These are phyloP conservation scores for Drosophila sp. DNA, from an alignment of 1,140 invertebrate species.

Conservation along the genomic window DNA sequence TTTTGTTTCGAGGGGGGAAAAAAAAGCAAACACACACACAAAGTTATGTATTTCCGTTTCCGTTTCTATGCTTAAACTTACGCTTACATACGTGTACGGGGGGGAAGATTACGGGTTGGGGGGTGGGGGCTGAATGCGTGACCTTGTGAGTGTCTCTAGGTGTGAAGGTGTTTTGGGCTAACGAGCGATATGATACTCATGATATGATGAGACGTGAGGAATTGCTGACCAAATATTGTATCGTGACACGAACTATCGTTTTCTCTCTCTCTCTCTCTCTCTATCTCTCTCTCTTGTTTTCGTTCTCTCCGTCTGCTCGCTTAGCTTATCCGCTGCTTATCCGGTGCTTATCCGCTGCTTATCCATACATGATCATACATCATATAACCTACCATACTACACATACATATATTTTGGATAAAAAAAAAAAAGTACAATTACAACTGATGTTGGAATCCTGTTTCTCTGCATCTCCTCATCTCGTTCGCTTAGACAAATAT, in stretches of 20 bases:
- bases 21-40: not conserved
- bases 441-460: slow-evolving; percentile 1
- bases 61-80: not conserved
- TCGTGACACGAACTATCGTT: slow-evolving; percentile 3
- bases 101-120: not conserved
- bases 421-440: slow-evolving; percentile 27
- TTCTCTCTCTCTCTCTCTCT: not conserved
- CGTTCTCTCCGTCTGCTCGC: not conserved
- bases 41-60: not conserved
- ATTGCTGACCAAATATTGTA: slow-evolving; percentile 4
- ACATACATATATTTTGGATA: slow-evolving; percentile 8
- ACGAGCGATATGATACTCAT: slow-evolving; percentile 7
- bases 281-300: not conserved
- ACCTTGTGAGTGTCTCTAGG: too few relatives aligned
- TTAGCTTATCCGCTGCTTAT: slow-evolving; percentile 9
- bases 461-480: not conserved
- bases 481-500: slow-evolving; percentile 86
- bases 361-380: slow-evolving; percentile 2
- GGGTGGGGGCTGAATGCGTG: not conserved
- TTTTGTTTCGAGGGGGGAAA: not conserved
- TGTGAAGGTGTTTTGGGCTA: too few relatives aligned
- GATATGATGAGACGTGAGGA: slow-evolving; percentile 10
- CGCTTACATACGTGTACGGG: not conserved
- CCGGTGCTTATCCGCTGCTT: not conserved
- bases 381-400: slow-evolving; percentile 12